Percentiles rank a stretch among this genome's conserved stretches.
phyloP scores from a whole-genome alignment of 2,113 vertebrate species.

The Megalops atlanticus region DNA sequence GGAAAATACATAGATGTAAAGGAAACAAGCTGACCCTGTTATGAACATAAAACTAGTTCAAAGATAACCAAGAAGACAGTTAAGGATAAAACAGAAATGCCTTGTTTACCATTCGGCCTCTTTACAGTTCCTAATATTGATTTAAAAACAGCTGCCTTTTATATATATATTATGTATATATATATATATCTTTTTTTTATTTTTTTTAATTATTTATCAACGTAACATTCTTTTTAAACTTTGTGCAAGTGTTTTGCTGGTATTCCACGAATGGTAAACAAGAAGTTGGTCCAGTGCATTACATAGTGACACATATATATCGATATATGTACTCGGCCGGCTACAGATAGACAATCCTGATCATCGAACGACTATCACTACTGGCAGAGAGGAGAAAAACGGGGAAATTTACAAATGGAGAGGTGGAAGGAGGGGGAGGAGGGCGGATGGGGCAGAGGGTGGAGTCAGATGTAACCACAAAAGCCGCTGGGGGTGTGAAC shows the following conservation, averaged over 20 bases:
- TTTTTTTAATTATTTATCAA: conserved; percentile 53
- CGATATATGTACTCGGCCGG: conserved; percentile 67
- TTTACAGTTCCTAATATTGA: conserved; percentile 83
- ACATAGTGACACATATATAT: conserved; percentile 81
- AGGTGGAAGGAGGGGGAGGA: neutral
- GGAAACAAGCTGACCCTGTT: conserved; percentile 95
- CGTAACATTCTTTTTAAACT: conserved; percentile 88
- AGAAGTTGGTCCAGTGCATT: conserved; percentile 97
- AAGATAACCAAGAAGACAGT: conserved; percentile 87
- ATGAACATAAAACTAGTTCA: conserved; percentile 92
- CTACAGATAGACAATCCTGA: conserved; percentile 73
- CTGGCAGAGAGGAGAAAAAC: conserved; percentile 47
- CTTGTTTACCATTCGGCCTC: conserved; percentile 95
- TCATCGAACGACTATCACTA: conserved; percentile 72
- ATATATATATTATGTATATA: conserved; percentile 55
- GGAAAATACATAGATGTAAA: conserved; percentile 98
- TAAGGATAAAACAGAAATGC: conserved; percentile 87
- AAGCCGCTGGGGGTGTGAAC: neutral
- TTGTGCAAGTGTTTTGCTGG: conserved; percentile 97
- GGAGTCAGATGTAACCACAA: conserved; percentile 17
- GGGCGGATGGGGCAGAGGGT: conserved; percentile 16
- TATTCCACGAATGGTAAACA: conserved; percentile 98
- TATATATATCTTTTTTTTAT: neutral
- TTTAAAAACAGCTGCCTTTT: conserved; percentile 93
- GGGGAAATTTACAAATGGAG: conserved; percentile 63